Conservation (phyloP, 2,113 vertebrate genomes). For the Stictonetta naevosa region DNA sequence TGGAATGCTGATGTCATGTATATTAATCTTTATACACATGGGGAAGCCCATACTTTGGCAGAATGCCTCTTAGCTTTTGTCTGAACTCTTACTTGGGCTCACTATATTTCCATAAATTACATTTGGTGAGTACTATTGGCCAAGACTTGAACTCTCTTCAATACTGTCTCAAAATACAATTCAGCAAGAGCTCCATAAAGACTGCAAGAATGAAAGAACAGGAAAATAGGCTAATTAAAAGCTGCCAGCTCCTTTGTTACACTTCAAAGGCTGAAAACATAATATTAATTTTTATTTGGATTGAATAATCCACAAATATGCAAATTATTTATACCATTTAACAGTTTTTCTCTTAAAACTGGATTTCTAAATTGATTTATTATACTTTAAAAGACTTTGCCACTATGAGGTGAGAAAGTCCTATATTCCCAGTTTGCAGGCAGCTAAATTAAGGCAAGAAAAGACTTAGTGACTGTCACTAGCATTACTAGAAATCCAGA, state of each 20-base stretch:
- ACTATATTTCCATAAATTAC: neutral
- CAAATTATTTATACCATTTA: neutral
- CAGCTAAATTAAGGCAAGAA: neutral
- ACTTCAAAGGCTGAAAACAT: neutral
- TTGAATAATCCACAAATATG: neutral
- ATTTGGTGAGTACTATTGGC: neutral
- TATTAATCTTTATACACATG: neutral
- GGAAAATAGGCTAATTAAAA: neutral
- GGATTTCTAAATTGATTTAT: neutral
- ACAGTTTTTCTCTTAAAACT: neutral
- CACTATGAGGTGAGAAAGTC: neutral
- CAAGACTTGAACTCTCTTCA: neutral
- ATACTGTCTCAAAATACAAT: neutral
- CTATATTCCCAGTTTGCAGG: neutral
- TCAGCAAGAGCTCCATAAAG: neutral
- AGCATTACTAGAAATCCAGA: neutral
- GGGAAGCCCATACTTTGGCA: neutral
- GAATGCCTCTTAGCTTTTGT: neutral
- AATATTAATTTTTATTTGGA: neutral
- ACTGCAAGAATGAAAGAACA: neutral
- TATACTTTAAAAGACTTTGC: neutral
- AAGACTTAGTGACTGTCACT: neutral
- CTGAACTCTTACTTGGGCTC: neutral
- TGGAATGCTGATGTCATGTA: neutral
- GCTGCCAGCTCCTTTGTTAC: neutral